Evolutionary conservation across 2,113 vertebrate species (phyloP).

Genomic region (Podilymbus podiceps): DNA sequence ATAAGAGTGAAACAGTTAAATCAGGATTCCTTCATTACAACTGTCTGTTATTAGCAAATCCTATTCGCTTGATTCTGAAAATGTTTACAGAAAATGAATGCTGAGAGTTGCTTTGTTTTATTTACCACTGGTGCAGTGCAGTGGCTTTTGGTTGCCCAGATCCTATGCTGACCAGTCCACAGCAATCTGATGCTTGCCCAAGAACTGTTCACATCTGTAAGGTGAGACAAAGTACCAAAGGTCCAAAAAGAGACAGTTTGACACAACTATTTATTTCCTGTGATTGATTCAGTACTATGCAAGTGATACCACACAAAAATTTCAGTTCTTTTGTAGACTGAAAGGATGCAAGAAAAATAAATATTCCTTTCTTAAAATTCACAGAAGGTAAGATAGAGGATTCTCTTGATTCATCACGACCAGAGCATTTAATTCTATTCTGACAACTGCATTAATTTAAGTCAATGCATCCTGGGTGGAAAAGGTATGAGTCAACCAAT

Average conservation of each 20-base stretch:
- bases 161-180: background rate
- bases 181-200: background rate
- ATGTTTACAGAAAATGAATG: background rate
- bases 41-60: background rate
- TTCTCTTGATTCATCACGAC: background rate
- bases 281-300: background rate
- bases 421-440: background rate
- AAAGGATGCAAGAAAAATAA: background rate
- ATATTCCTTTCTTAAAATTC: background rate
- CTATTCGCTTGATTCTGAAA: background rate
- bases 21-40: background rate
- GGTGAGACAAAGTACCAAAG: background rate
- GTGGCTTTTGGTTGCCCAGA: background rate
- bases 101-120: background rate
- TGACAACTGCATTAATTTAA: background rate
- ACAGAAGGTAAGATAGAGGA: fast-evolving
- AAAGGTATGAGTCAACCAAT: background rate
- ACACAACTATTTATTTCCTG: background rate
- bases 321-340: background rate
- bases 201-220: background rate
- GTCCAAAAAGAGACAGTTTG: background rate
- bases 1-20: background rate
- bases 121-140: background rate
- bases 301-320: background rate
- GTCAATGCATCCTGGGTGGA: background rate